These are phyloP conservation scores for Allobates femoralis DNA, from an alignment of 2,797 vertebrate species.

Conservation along the genomic window DNA sequence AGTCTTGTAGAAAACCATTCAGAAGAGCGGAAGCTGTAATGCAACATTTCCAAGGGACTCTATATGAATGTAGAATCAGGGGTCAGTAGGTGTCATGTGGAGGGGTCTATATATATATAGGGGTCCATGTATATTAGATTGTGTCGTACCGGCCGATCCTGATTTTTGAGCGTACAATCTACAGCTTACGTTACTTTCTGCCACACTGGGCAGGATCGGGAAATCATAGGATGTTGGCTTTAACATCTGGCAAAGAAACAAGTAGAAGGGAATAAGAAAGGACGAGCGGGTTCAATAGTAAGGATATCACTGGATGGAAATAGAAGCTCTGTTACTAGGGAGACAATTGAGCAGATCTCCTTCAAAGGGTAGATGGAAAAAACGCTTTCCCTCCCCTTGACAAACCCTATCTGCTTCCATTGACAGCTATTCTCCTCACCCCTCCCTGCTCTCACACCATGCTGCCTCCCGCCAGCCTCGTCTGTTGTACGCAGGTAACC, in stretches of 20 bases:
- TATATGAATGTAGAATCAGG: too few relatives aligned
- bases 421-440: conserved; percentile 53
- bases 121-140: not conserved
- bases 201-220: too few relatives aligned
- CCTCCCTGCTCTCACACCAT: conserved; percentile 36
- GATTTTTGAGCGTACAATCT: conserved; percentile 13
- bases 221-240: not conserved
- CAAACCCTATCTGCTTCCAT: conserved; percentile 46
- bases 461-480: conserved; percentile 54
- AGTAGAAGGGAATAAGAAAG: not conserved
- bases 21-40: too few relatives aligned
- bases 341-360: conserved; percentile 65
- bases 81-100: too few relatives aligned
- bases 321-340: conserved; percentile 70
- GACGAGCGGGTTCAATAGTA: conserved; percentile 19
- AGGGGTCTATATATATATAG: not conserved
- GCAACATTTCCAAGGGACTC: too few relatives aligned
- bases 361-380: conserved; percentile 43
- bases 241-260: not conserved
- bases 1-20: too few relatives aligned
- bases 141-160: not conserved
- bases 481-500: conserved; percentile 63
- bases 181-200: not conserved
- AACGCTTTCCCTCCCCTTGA: conserved; percentile 41
- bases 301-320: conserved; percentile 61